Conservation (phyloP, 1,140 invertebrate species). For the Nilaparvata lugens region DNA sequence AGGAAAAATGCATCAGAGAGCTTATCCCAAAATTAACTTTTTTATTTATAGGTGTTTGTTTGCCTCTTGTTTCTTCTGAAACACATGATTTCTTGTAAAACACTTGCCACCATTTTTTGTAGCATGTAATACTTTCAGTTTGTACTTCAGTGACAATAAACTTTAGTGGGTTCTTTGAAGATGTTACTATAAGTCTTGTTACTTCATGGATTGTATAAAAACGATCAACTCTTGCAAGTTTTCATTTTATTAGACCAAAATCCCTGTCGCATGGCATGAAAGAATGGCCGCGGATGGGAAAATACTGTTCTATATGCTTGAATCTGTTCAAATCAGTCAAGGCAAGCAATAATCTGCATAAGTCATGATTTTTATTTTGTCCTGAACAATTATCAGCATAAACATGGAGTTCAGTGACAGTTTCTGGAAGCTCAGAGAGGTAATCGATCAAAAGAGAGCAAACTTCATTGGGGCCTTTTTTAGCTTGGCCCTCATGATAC, state of each 20-base stretch:
- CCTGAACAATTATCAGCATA: slow-evolving; percentile 19
- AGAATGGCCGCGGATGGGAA: slow-evolving; percentile 26
- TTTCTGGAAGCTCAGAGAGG: no score
- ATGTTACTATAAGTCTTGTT: neutral
- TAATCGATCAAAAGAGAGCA: slow-evolving; percentile 8
- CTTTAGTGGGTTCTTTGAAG: neutral
- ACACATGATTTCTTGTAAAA: slow-evolving; percentile 16
- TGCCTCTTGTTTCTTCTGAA: slow-evolving; percentile 12
- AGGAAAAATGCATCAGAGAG: no score
- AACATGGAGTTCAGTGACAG: neutral
- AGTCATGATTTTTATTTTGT: slow-evolving; percentile 21
- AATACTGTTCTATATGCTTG: slow-evolving; percentile 21
- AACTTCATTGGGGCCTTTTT: slow-evolving; percentile 15
- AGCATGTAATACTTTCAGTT: slow-evolving; percentile 8
- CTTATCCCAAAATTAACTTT: no score
- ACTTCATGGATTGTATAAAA: slow-evolving; percentile 1
- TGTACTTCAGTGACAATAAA: neutral
- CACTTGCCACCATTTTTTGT: slow-evolving; percentile 19
- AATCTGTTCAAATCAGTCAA: slow-evolving; percentile 12
- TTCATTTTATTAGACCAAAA: slow-evolving; percentile 26
- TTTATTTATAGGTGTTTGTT: slow-evolving; percentile 3
- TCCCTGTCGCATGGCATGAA: slow-evolving; percentile 27
- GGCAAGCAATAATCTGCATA: slow-evolving; percentile 8
- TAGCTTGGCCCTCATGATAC: slow-evolving; percentile 9
- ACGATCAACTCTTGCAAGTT: neutral